A percentile compares a stretch with the other conserved stretches of the same genome.
phyloP scores from a whole-genome alignment of 1,140 invertebrate genomes.

The Tyrophagus putrescentiae region DNA sequence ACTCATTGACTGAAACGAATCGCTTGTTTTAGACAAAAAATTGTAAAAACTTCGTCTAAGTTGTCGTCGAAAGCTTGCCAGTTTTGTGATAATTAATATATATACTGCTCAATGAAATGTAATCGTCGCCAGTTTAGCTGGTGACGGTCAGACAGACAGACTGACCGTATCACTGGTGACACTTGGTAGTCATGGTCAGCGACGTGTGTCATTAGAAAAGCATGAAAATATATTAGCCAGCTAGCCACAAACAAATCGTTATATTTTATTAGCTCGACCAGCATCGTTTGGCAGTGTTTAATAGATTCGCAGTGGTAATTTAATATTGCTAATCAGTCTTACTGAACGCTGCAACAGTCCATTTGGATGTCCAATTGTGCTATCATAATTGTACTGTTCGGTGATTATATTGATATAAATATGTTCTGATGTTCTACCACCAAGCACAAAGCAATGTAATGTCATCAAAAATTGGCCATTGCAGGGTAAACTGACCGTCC shows the following conservation, averaged over 20 bases:
- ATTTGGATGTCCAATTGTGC: neutral
- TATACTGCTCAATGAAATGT: neutral
- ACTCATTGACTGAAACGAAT: neutral
- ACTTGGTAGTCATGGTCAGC: neutral
- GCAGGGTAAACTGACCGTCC: too few relatives aligned
- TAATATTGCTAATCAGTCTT: constrained; percentile 10
- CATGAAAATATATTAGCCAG: neutral
- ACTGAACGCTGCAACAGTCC: constrained; percentile 3
- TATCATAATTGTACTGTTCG: neutral
- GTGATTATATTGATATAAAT: constrained; percentile 14
- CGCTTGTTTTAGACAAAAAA: neutral
- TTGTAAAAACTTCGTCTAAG: neutral
- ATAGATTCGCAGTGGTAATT: constrained; percentile 9
- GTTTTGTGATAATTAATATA: constrained; percentile 15
- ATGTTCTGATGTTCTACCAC: too few relatives aligned
- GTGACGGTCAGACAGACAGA: neutral
- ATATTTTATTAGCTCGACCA: neutral
- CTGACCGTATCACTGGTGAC: too few relatives aligned
- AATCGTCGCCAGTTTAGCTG: neutral
- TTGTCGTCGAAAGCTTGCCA: too few relatives aligned
- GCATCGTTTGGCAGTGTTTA: too few relatives aligned
- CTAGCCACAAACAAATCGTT: neutral
- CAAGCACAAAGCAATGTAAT: neutral
- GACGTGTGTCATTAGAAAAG: neutral
- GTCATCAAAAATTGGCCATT: neutral